Conservation (phyloP, 1,140 invertebrate genomes). For the Dolichoris vasculosae region DNA sequence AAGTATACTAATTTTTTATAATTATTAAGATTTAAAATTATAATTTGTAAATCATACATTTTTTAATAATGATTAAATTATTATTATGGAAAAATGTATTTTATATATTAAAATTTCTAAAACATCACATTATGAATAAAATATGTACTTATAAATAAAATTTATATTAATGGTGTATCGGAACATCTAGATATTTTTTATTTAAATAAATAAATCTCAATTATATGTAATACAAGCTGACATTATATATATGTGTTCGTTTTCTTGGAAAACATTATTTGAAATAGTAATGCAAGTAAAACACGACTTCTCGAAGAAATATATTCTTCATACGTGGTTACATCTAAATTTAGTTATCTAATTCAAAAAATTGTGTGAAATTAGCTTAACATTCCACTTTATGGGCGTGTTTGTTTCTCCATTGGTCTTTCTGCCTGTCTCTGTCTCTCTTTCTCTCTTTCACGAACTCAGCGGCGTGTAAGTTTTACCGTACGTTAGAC, state of each 20-base stretch:
- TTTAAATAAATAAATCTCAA: too few species aligned
- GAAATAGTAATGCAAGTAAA: not conserved
- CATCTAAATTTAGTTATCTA: not conserved
- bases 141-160: too few species aligned
- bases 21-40: not conserved
- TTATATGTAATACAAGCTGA: not conserved
- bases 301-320: not conserved
- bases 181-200: too few species aligned
- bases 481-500: conserved; percentile 23
- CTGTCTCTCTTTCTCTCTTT: conserved; percentile 17
- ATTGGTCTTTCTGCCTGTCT: not conserved
- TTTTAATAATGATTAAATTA: too few species aligned
- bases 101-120: too few species aligned
- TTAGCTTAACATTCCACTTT: conserved; percentile 51
- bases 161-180: too few species aligned
- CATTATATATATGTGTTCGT: too few species aligned
- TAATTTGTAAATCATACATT: too few species aligned
- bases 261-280: not conserved
- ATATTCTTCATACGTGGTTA: not conserved
- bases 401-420: conserved; percentile 43
- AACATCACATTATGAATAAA: too few species aligned
- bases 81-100: too few species aligned
- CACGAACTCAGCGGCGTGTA: conserved; percentile 35
- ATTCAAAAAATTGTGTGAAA: conserved; percentile 2
- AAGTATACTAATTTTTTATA: not conserved